These are phyloP conservation scores for Agrochola lota DNA, from an alignment of 2,888 invertebrate genomes.

Conservation along the genomic window DNA sequence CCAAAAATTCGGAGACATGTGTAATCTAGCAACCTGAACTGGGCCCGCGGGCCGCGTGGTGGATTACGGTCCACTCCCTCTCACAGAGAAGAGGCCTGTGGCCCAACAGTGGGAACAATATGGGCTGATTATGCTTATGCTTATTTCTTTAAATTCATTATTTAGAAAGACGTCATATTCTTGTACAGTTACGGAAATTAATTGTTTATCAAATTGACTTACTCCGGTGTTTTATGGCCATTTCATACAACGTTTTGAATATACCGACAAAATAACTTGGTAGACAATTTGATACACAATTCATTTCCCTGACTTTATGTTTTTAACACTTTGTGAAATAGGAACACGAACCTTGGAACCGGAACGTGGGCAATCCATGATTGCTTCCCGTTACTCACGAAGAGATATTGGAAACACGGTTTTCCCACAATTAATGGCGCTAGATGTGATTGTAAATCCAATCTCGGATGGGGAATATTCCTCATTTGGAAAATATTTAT, in stretches of 20 bases:
- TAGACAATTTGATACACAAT: no score
- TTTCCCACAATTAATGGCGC: slow-evolving; percentile 8
- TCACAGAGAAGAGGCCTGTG: neutral
- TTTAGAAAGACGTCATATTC: neutral
- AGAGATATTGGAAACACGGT: slow-evolving; percentile 10
- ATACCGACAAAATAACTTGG: no score
- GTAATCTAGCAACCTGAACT: neutral
- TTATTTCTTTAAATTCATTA: neutral
- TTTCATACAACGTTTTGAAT: no score
- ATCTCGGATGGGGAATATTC: neutral
- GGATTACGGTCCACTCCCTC: neutral
- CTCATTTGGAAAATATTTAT: neutral
- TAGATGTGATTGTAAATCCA: slow-evolving; percentile 20
- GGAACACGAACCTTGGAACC: neutral
- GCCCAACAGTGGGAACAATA: neutral
- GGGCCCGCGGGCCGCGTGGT: neutral
- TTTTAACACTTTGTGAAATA: neutral
- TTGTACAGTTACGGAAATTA: neutral
- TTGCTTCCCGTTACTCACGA: slow-evolving; percentile 15
- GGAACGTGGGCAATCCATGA: neutral
- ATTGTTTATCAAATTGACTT: no score
- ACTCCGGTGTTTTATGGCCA: no score
- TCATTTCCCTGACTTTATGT: neutral
- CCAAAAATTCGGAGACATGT: neutral
- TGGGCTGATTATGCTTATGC: neutral